A percentile compares a stretch with the other conserved stretches of the same genome.
These are phyloP conservation scores for rat (Rattus norvegicus) DNA, from an alignment of 2,113 vertebrate genomes.

Conservation along the genomic window DNA sequence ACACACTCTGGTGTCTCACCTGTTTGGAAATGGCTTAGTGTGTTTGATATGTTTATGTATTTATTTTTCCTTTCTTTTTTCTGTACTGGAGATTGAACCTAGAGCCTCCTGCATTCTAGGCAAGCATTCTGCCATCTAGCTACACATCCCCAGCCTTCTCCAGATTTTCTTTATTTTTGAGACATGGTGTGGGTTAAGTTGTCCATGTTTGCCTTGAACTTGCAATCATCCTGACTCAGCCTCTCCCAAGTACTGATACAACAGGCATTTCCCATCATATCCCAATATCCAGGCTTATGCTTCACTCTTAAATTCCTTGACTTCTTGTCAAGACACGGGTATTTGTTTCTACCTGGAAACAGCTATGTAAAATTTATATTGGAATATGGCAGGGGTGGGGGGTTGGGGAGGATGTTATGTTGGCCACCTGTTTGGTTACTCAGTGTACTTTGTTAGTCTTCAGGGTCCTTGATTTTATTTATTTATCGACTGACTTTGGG, in stretches of 20 bases:
- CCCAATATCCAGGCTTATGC: not conserved
- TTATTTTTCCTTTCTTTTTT: not conserved
- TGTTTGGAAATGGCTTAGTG: conserved; percentile 64
- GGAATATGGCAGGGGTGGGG: not conserved
- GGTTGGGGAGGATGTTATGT: not conserved
- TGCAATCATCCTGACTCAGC: not conserved
- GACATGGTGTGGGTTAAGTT: not conserved
- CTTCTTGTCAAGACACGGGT: not conserved
- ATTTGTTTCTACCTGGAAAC: not conserved
- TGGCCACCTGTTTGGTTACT: not conserved
- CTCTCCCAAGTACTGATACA: not conserved
- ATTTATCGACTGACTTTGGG: not conserved
- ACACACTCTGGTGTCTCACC: conserved; percentile 69
- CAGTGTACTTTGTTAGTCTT: not conserved
- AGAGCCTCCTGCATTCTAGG: not conserved
- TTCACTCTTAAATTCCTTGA: conserved; percentile 48
- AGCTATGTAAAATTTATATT: not conserved
- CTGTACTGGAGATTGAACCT: not conserved
- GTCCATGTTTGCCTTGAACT: not conserved
- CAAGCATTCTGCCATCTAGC: not conserved
- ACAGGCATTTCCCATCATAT: not conserved
- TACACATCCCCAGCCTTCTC: not conserved
- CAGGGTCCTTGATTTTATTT: not conserved
- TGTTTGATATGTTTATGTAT: not conserved
- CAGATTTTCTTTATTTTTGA: not conserved